phyloP scores from a whole-genome alignment of 1,140 invertebrate species.

The Bilobella aurantiaca region DNA sequence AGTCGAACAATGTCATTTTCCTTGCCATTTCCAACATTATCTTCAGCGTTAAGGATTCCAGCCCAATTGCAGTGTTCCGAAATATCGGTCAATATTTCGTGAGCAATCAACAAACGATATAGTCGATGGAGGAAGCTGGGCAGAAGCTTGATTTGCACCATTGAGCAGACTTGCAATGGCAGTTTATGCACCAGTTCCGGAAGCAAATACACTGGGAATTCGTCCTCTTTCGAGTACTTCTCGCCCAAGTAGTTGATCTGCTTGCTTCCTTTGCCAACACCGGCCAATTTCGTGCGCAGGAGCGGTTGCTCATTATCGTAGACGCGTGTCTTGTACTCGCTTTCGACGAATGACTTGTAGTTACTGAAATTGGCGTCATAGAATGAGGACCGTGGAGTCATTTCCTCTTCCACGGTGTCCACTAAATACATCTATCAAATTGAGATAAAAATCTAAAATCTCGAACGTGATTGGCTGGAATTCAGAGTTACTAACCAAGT shows the following conservation, averaged over 20 bases:
- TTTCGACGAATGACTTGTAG: conserved; percentile 7
- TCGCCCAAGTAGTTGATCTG: conserved; percentile 10
- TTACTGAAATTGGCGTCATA: not conserved
- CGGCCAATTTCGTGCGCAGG: conserved; percentile 39
- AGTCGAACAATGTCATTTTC: not conserved
- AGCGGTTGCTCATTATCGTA: conserved; percentile 41
- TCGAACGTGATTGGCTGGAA: no score
- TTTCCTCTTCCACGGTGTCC: not conserved
- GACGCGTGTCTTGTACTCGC: conserved; percentile 40
- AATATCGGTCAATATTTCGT: conserved; percentile 10
- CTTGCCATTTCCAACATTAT: not conserved
- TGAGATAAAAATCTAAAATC: conserved; percentile 38
- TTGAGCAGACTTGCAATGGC: conserved; percentile 8
- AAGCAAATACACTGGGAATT: conserved; percentile 28
- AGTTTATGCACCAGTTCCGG: conserved; percentile 5
- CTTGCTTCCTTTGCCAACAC: conserved; percentile 6
- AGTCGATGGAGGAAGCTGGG: conserved; percentile 24
- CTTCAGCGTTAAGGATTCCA: not conserved
- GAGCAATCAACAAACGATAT: conserved; percentile 10
- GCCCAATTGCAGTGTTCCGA: not conserved
- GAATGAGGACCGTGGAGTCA: not conserved
- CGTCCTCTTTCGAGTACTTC: conserved; percentile 10
- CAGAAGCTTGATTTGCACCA: conserved; percentile 17
- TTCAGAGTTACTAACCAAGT: no score
- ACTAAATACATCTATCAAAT: conserved; percentile 7